Base-by-base conservation (phyloP, 2,797 vertebrate species). In the Falco novaeseelandiae region DNA sequence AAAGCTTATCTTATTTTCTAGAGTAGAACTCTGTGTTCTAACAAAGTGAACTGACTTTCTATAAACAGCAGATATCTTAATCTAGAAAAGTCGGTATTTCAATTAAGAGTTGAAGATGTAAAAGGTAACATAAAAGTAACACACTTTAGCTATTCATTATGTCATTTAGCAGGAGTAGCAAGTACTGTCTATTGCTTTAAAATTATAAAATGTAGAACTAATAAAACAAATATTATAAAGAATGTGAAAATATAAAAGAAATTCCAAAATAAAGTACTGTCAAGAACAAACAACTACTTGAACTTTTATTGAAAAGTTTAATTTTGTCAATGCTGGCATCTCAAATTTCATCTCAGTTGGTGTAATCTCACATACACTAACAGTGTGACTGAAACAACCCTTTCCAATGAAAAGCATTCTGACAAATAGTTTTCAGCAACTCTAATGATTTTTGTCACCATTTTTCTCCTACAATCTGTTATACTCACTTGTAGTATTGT, bases 11-110 rank as follows among this genome's bases (percentile, higher is more conserved):
- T 48, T 40, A 22, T 44, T 88, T 94, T 82, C 29, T 61, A 58
- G 14, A 79, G 27, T 5, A 73, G 27, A 67, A 49, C 6, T 48
- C 5, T 59, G 6, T 0, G 0, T 34, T 83, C 46, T 48, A 51
- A 36, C 2, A 14, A 93, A 67, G 34, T 11, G 8, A 19, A n/a
- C 23, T 71, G 42, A 22, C 10, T 32, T 51, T 48, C 32, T 49
- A 38, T 6, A 3, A 83, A 69, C 27, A 82, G 10, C 15, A 38
- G 13, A 13, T 42, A 69, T 12, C 23, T 78, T 81, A 55, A 61
- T 42, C 5, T 17, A 79, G 32, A 69, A 76, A 89, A 55, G 49
- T 0, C 67, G 12, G 9, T 57, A 74, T 21, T 78, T 81, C 23
- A 46, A 5, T 61, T 74, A 81, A 63, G 5, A 20, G 15, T 5